Conservation (phyloP, 2,113 vertebrate species). For the Pterocles gutturalis region DNA sequence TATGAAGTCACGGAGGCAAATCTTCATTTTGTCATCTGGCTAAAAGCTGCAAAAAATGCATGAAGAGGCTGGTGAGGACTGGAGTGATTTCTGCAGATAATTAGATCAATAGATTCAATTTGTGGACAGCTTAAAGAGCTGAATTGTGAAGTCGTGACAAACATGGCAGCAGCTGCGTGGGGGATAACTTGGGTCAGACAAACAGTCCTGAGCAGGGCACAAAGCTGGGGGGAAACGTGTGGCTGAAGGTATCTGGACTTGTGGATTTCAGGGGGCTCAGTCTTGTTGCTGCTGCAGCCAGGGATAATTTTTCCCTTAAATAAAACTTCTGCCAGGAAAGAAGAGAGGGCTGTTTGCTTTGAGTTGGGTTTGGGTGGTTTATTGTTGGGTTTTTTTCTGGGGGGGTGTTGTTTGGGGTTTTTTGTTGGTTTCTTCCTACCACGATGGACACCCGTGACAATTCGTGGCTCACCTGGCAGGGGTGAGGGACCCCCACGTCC, state of each 20-base stretch:
- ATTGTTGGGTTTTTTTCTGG: neutral
- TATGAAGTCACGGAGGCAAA: neutral
- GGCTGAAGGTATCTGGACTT: neutral
- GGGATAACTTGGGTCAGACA: neutral
- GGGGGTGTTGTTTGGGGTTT: too few relatives aligned
- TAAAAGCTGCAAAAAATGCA: neutral
- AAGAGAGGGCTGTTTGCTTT: neutral
- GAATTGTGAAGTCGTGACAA: neutral
- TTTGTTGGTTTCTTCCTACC: neutral
- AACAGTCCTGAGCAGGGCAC: neutral
- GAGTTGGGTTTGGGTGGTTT: neutral
- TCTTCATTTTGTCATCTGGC: neutral
- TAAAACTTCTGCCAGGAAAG: neutral
- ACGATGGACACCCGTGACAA: neutral
- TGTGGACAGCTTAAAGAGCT: neutral
- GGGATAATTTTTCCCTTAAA: neutral
- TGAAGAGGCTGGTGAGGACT: neutral
- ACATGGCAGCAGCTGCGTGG: neutral
- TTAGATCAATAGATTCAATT: neutral
- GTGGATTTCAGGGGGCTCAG: neutral
- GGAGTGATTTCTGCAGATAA: neutral
- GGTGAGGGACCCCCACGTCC: accelerated
- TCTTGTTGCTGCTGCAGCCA: neutral
- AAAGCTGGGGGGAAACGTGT: neutral
- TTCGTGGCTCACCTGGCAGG: accelerated